Evolutionary conservation across 2,888 invertebrate species (phyloP).

Genomic region (Apamea anceps): DNA sequence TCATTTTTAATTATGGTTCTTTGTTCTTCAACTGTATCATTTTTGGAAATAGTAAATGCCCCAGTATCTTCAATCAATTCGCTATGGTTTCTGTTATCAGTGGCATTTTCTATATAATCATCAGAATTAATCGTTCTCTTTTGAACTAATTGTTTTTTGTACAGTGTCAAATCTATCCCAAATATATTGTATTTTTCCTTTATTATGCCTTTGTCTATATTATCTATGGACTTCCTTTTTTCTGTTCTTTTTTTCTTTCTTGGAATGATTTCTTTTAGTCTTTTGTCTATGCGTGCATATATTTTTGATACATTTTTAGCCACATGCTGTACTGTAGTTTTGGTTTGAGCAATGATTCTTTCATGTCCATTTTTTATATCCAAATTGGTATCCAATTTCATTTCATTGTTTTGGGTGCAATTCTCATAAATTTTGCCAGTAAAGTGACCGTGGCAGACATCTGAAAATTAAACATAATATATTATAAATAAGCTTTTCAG

Average conservation of each 20-base stretch:
- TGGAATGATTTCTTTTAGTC: too few relatives aligned
- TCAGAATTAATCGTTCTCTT: neutral
- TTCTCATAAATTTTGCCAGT: neutral
- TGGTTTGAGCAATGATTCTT: neutral
- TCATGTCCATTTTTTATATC: neutral
- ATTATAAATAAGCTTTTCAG: too few relatives aligned
- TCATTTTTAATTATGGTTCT: neutral
- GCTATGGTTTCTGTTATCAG: neutral
- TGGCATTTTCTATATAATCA: neutral
- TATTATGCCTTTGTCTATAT: neutral
- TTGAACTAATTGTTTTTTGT: neutral
- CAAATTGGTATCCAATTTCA: neutral
- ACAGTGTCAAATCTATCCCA: neutral
- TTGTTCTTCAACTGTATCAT: rapidly evolving
- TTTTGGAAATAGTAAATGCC: neutral
- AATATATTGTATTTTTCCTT: neutral
- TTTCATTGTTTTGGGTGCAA: neutral
- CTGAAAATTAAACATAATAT: conserved; percentile 39
- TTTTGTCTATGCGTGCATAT: neutral
- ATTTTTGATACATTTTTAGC: neutral
- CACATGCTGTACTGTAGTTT: too few relatives aligned
- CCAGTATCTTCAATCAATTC: neutral
- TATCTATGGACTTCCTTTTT: neutral
- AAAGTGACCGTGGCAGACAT: conserved; percentile 6
- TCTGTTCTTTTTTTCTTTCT: neutral